Percentiles rank a stretch among this genome's conserved stretches.
Conservation (phyloP, 2,797 vertebrate genomes). For the Aplochiton taeniatus region DNA sequence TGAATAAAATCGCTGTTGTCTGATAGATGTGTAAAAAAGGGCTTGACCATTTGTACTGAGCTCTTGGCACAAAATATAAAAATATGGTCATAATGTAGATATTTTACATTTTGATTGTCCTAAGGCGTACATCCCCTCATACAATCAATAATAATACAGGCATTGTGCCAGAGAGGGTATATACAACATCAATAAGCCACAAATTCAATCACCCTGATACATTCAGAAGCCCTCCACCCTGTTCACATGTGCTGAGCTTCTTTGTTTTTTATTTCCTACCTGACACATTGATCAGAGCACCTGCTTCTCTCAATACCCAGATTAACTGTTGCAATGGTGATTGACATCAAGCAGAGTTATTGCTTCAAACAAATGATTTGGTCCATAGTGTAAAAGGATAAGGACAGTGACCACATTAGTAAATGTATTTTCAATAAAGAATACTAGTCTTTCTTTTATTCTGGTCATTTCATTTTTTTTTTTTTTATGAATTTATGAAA, state of each 20-base stretch:
- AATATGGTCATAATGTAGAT: constrained; percentile 21
- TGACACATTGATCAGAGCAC: neutral
- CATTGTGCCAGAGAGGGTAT: constrained; percentile 24
- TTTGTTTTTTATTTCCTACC: constrained; percentile 17
- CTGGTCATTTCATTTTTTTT: no score
- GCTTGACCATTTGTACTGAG: constrained; percentile 11
- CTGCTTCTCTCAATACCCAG: no score
- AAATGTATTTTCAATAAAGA: no score
- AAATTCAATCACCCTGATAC: constrained; percentile 44
- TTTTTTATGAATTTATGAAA: no score
- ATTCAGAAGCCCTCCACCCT: constrained; percentile 17
- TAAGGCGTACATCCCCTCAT: constrained; percentile 24
- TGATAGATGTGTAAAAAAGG: neutral
- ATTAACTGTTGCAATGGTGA: no score
- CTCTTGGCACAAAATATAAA: neutral
- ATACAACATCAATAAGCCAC: constrained; percentile 38
- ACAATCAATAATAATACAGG: constrained; percentile 42
- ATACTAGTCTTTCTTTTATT: no score
- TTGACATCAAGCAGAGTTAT: no score
- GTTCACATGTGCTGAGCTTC: constrained; percentile 26
- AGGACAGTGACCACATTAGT: no score
- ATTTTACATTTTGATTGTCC: constrained; percentile 27
- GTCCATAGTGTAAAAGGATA: no score
- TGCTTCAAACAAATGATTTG: no score
- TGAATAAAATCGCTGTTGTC: neutral